phyloP scores from a whole-genome alignment of 1,140 invertebrate genomes.

The Drosophila tsacasi region DNA sequence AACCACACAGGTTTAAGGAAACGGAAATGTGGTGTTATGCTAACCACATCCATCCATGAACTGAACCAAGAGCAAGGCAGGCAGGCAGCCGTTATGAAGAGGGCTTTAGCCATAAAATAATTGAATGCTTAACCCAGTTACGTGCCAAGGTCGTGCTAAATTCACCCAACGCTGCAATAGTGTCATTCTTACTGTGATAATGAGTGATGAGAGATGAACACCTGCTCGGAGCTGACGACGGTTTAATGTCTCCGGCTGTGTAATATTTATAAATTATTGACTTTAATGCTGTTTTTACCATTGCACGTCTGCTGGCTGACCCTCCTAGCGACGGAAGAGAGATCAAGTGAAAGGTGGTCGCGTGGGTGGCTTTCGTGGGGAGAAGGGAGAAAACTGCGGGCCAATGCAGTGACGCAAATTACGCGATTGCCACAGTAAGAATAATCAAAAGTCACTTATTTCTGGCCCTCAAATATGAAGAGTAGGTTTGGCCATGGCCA shows the following conservation, averaged over 20 bases:
- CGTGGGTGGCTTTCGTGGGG: slow-evolving; percentile 17
- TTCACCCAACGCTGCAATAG: background rate
- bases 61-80: background rate
- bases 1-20: slow-evolving; percentile 4
- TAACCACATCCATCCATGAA: slow-evolving; percentile 12
- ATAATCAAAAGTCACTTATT: background rate
- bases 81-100: background rate
- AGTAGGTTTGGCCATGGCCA: background rate
- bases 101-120: slow-evolving; percentile 17
- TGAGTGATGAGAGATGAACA: background rate
- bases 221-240: background rate
- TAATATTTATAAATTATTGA: slow-evolving; percentile 23
- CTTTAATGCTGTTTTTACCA: slow-evolving; percentile 6
- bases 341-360: slow-evolving; percentile 15
- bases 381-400: background rate
- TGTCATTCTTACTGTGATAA: slow-evolving; percentile 1
- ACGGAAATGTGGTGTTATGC: background rate
- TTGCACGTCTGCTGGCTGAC: no score
- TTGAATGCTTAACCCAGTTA: slow-evolving; percentile 35
- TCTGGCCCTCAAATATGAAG: background rate
- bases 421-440: slow-evolving; percentile 15
- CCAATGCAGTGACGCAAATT: slow-evolving; percentile 46
- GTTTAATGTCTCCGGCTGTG: background rate
- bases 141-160: slow-evolving; percentile 13
- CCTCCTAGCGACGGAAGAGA: background rate